phyloP scores from a whole-genome alignment of 2,888 invertebrate genomes.

The Nebria brevicollis region DNA sequence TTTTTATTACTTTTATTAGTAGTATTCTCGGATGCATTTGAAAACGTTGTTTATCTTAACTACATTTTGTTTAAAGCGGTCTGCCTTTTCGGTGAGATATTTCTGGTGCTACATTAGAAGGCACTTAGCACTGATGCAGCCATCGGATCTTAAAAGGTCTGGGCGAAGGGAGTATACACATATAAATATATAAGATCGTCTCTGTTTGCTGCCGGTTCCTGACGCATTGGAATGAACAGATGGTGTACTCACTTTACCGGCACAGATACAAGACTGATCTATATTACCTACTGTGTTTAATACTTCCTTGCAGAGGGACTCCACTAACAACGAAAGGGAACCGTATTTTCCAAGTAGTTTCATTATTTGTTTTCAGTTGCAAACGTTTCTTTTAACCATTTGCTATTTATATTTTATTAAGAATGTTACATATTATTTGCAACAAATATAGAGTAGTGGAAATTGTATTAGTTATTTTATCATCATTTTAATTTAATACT shows the following conservation, averaged over 20 bases:
- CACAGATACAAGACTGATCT: background rate
- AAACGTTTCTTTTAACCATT: background rate
- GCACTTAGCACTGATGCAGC: constrained; percentile 28
- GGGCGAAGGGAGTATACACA: constrained; percentile 36
- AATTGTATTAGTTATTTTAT: too few species aligned
- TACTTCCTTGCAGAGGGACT: background rate
- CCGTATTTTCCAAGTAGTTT: background rate
- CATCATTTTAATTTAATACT: too few species aligned
- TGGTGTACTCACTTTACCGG: background rate
- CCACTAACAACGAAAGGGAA: background rate
- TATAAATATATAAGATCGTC: constrained; percentile 33
- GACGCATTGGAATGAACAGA: constrained; percentile 8
- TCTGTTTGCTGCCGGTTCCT: background rate
- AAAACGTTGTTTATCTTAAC: constrained; percentile 38
- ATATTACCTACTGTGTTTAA: background rate
- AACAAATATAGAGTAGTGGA: too few species aligned
- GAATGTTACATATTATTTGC: too few species aligned
- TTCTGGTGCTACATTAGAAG: constrained; percentile 45
- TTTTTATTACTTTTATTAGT: constrained; percentile 32
- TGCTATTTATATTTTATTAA: too few species aligned
- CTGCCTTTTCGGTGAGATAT: constrained; percentile 32
- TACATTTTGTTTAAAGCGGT: constrained; percentile 42
- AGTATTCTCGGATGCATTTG: constrained; percentile 27
- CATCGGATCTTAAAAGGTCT: constrained; percentile 32
- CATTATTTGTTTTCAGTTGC: background rate